Conservation (phyloP, 2,113 vertebrate genomes). For the Suncus etruscus region DNA sequence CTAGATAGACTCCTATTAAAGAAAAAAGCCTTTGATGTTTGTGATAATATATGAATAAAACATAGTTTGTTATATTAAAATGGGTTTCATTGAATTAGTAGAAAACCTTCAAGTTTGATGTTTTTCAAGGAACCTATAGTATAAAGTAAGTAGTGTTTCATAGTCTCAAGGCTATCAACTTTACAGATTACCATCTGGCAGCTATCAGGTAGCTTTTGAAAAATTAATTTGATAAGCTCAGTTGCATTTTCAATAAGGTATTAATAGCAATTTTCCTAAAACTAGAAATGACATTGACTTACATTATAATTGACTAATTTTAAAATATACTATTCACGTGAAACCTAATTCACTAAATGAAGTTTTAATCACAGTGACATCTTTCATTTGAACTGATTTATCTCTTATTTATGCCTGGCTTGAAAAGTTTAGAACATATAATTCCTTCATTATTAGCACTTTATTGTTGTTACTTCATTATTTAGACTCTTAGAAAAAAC, state of each 20-base stretch:
- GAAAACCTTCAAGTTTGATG: constrained; percentile 37
- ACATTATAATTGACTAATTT: constrained; percentile 49
- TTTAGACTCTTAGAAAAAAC: constrained; percentile 64
- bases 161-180: background rate
- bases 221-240: constrained; percentile 69
- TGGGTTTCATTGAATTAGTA: constrained; percentile 47
- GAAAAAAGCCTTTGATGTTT: constrained; percentile 56
- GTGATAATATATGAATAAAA: constrained; percentile 26
- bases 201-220: constrained; percentile 62
- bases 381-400: constrained; percentile 74
- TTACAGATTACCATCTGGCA: constrained; percentile 67
- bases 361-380: constrained; percentile 69
- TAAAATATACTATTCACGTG: constrained; percentile 62
- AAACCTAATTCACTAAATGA: constrained; percentile 66
- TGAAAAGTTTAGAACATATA: constrained; percentile 13
- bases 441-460: constrained; percentile 58
- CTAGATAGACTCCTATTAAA: constrained; percentile 58
- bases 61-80: constrained; percentile 53
- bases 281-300: constrained; percentile 62
- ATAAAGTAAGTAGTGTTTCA: background rate
- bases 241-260: constrained; percentile 67
- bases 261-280: constrained; percentile 67
- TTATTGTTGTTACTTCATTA: constrained; percentile 64
- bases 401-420: constrained; percentile 67
- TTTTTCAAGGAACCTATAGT: background rate